Evolutionary conservation across 2,113 vertebrate genomes (phyloP), one percentile per base, ranked within the genome.

Genomic region (Corvus hawaiiensis): DNA sequence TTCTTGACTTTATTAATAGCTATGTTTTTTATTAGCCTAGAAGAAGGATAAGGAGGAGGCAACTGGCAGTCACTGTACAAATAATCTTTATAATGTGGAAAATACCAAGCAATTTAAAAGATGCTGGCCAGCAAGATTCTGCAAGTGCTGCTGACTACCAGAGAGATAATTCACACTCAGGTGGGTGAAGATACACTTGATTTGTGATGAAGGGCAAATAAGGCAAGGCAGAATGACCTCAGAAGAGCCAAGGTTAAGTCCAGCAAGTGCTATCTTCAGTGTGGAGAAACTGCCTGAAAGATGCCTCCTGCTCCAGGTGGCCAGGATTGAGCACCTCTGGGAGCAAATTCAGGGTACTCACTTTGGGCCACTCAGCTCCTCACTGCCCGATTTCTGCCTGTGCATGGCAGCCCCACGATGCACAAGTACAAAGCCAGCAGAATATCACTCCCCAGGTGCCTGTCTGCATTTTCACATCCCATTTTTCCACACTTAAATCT

Each of bases 381-480:
- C 1, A 0, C n/a, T 76, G 49, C 37, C 26, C 0, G 0, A 6
- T 59, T 84, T 69, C 69, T 44, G 9, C 16, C 49, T 23, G 4
- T 28, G 64, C 12, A 13, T 3, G 3, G 55, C 32, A 69, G 35
- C 23, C 15, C 52, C 44, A 35, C 0, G 0, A 62, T 18, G 6
- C 80, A 49, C 48, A 67, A 52, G 27, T 46, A 28, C 39, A 64
- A 73, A 73, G 18, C 37, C 87, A 66, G 41, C 11, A 56, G 46
- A 92, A 20, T 63, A 46, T 74, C 44, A 12, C 17, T 74, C 30
- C 77, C 75, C 0, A 1, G 18, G 26, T 19, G 5, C 12, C 44
- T 90, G 5, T 26, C 37, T 75, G 46, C 1, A 1, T 62, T 54
- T 58, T 67, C 62, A 58, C 1, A 1, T 81, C 58, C 43, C 33